A percentile compares a stretch with the other conserved stretches of the same genome.
Evolutionary conservation across 1,140 invertebrate species (phyloP).

Genomic region (Scylla paramamosain): DNA sequence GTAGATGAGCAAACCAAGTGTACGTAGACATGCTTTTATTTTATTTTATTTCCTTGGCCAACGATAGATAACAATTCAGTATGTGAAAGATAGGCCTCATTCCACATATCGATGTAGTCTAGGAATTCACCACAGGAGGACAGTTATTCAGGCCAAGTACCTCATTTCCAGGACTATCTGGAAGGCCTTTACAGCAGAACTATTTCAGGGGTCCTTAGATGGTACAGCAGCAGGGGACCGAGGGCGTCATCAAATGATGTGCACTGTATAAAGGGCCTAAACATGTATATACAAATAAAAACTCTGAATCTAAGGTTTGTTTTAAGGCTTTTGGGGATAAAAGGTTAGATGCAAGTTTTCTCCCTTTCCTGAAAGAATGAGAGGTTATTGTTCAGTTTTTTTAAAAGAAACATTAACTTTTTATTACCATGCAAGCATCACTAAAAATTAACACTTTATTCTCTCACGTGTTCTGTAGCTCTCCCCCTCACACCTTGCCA

Average conservation of each 20-base stretch:
- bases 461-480: too few relatives aligned
- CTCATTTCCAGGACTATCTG: conserved; percentile 60
- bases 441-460: too few relatives aligned
- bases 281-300: conserved; percentile 75
- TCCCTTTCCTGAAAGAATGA: too few relatives aligned
- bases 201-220: conserved; percentile 67
- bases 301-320: conserved; percentile 54
- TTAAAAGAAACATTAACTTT: too few relatives aligned
- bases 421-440: too few relatives aligned
- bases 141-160: conserved; percentile 54
- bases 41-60: neutral
- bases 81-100: conserved; percentile 51
- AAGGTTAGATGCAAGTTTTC: too few relatives aligned
- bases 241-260: conserved; percentile 62
- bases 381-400: too few relatives aligned
- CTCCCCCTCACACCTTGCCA: too few relatives aligned
- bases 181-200: conserved; percentile 63
- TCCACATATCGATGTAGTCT: conserved; percentile 71
- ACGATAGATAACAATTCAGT: neutral
- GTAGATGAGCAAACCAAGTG: neutral
- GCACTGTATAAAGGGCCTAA: conserved; percentile 74
- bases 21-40: neutral
- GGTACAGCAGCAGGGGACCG: conserved; percentile 39
- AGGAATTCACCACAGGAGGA: conserved; percentile 48
- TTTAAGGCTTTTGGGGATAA: neutral